Evolutionary conservation across 2,797 vertebrate species (phyloP).

Genomic region (Epinephelus coioides): DNA sequence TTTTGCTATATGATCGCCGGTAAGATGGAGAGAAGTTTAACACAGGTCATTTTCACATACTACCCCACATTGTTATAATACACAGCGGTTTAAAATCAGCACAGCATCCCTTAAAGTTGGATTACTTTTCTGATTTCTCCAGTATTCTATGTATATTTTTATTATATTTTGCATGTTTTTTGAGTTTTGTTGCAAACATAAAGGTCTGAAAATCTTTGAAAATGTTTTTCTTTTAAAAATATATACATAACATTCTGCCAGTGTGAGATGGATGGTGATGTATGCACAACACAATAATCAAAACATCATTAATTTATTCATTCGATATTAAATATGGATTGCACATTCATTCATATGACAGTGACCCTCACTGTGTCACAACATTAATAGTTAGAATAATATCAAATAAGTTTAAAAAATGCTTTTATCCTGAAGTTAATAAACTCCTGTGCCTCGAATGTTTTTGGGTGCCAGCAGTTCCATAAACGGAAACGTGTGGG

Average conservation of each 20-base stretch:
- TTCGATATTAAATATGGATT: background rate
- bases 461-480: conserved; percentile 19
- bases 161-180: background rate
- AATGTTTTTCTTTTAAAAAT: background rate
- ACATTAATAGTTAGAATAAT: conserved; percentile 25
- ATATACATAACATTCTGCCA: background rate
- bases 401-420: conserved; percentile 15
- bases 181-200: background rate
- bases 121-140: background rate
- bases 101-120: too few species aligned
- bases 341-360: background rate
- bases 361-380: conserved; percentile 17
- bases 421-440: conserved; percentile 19
- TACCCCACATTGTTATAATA: too few species aligned
- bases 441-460: conserved; percentile 13
- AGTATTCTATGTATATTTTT: background rate
- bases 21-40: too few species aligned
- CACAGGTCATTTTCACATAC: too few species aligned
- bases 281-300: background rate
- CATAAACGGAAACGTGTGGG: conserved; percentile 26
- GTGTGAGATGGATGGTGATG: background rate
- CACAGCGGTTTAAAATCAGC: too few species aligned
- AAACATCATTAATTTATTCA: background rate
- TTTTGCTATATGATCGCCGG: too few species aligned
- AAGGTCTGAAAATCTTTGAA: background rate